Evolutionary conservation across 2,113 vertebrate species (phyloP).

Genomic region (Paraplagusia blochii): DNA sequence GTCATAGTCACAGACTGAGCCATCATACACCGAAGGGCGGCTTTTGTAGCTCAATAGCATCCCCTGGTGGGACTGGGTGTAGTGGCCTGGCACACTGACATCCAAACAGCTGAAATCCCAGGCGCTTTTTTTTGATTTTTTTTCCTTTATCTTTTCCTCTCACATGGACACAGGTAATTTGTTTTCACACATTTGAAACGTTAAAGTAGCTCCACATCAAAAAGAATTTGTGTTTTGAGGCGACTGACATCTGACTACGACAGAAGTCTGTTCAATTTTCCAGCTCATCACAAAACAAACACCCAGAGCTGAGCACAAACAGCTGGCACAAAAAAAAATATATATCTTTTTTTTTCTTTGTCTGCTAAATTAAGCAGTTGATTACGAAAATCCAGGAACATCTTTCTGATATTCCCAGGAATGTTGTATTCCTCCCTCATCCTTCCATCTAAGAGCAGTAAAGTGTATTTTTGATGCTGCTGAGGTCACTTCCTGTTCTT

Average conservation of each 20-base stretch:
- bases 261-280: constrained; percentile 12
- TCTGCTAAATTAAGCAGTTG: constrained; percentile 17
- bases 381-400: constrained; percentile 17
- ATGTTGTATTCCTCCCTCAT: too few species aligned
- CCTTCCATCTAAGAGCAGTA: too few species aligned
- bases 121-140: constrained; percentile 4
- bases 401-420: constrained; percentile 24
- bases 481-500: too few species aligned
- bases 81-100: constrained; percentile 59
- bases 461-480: too few species aligned
- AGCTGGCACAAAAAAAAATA: constrained; percentile 14
- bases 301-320: constrained; percentile 29
- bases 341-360: not conserved
- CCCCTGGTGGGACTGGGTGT: constrained; percentile 72
- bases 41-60: constrained; percentile 78
- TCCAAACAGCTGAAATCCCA: constrained; percentile 59
- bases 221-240: constrained; percentile 31
- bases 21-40: constrained; percentile 31
- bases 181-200: constrained; percentile 45
- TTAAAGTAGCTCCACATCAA: constrained; percentile 31
- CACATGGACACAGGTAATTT: constrained; percentile 47
- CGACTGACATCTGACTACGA: constrained; percentile 29
- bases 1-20: constrained; percentile 63
- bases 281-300: constrained; percentile 23
- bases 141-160: constrained; percentile 39